Conservation (phyloP, 2,797 vertebrate genomes). For the Anomalospiza imberbis region DNA sequence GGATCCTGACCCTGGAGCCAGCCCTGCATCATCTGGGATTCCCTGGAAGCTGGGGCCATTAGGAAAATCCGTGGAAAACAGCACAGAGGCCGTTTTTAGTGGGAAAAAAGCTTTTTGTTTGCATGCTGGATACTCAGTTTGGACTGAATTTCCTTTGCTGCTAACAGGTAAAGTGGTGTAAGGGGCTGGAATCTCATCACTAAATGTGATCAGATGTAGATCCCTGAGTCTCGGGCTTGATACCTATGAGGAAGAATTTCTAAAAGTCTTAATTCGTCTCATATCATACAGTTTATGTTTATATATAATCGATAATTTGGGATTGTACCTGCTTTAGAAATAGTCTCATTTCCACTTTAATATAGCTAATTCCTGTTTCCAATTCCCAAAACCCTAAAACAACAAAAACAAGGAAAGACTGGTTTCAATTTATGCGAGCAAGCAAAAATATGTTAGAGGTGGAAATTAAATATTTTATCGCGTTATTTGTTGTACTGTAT, state of each 20-base stretch:
- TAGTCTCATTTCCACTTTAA: neutral
- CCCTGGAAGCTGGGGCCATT: neutral
- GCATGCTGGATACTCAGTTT: neutral
- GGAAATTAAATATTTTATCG: neutral
- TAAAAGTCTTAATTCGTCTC: neutral
- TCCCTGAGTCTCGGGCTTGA: neutral
- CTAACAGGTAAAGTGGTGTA: neutral
- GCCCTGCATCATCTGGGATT: neutral
- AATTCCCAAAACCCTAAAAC: neutral
- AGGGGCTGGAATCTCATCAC: neutral
- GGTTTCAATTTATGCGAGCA: neutral
- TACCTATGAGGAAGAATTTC: neutral
- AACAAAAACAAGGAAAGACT: neutral
- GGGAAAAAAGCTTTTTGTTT: neutral
- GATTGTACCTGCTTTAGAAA: neutral
- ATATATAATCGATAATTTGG: neutral
- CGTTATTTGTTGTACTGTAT: neutral
- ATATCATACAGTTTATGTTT: neutral
- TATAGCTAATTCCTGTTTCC: neutral
- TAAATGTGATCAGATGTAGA: neutral
- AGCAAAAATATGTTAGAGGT: neutral
- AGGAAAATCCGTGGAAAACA: neutral
- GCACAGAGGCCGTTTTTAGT: neutral
- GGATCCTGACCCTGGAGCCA: neutral
- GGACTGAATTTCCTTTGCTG: neutral